Conservation (phyloP, 1,140 invertebrate genomes). For the Eumaeus atala region DNA sequence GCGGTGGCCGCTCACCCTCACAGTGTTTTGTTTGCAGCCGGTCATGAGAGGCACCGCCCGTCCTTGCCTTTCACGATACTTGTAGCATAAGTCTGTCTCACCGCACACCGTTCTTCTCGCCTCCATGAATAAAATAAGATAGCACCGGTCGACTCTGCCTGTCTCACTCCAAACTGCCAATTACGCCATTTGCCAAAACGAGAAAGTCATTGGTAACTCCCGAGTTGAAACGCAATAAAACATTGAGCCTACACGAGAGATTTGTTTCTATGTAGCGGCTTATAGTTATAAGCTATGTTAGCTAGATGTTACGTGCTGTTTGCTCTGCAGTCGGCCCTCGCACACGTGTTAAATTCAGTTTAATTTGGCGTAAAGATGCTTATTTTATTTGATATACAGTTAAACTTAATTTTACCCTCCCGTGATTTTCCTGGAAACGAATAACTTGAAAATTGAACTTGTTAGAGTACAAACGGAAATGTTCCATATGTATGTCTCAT, state of each 20-base stretch:
- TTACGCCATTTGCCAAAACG: conserved; percentile 32
- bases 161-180: conserved; percentile 36
- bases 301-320: conserved; percentile 48
- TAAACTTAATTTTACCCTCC: conserved; percentile 1
- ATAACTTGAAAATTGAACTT: too few species aligned
- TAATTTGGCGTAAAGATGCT: conserved; percentile 52
- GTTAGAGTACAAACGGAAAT: too few species aligned
- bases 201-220: conserved; percentile 31
- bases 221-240: conserved; percentile 56
- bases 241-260: conserved; percentile 47
- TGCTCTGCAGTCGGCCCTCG: conserved; percentile 36
- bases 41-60: conserved; percentile 37
- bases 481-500: too few species aligned
- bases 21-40: conserved; percentile 50
- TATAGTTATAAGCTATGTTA: conserved; percentile 41
- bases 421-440: too few species aligned
- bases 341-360: conserved; percentile 60
- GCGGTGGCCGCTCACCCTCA: conserved; percentile 50
- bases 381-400: conserved; percentile 31
- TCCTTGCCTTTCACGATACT: conserved; percentile 42
- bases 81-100: conserved; percentile 39
- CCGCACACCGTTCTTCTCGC: conserved; percentile 40
- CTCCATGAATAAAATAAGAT: conserved; percentile 64
- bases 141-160: conserved; percentile 44
- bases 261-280: conserved; percentile 41